Evolutionary conservation across 92 coral and sea anemone genomes (phyloP).

Genomic region (Parazoanthus darwini): DNA sequence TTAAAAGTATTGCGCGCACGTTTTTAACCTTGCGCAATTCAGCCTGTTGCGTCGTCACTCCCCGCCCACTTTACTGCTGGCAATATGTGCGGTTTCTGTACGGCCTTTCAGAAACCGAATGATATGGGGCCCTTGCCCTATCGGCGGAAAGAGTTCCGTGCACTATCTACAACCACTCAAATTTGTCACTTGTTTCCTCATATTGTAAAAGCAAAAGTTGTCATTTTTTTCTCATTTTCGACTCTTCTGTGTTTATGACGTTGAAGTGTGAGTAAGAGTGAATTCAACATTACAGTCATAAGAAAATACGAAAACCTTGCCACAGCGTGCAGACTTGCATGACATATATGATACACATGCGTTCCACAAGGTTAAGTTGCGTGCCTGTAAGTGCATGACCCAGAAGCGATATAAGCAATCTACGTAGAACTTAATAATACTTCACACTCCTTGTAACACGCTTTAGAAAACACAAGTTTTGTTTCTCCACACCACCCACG

Average conservation of each 20-base stretch:
- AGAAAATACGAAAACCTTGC: background rate
- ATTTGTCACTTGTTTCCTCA: background rate
- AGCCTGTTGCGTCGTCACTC: too few species aligned
- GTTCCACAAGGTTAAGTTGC: background rate
- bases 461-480: background rate
- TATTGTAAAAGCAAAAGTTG: too few species aligned
- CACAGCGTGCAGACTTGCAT: background rate
- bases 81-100: too few species aligned
- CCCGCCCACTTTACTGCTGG: too few species aligned
- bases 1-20: too few species aligned
- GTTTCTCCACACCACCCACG: slow-evolving; percentile 3
- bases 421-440: background rate
- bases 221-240: background rate
- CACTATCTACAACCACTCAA: background rate
- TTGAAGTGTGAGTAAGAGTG: background rate
- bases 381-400: background rate
- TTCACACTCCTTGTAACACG: background rate
- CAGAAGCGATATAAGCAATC: background rate
- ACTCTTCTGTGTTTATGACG: background rate
- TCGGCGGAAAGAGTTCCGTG: too few species aligned
- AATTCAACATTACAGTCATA: too few species aligned
- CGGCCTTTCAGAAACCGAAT: too few species aligned
- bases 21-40: too few species aligned
- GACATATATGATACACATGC: background rate
- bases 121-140: too few species aligned